Base-by-base conservation (phyloP, 2,888 invertebrate species). In the Amphipyra berbera region DNA sequence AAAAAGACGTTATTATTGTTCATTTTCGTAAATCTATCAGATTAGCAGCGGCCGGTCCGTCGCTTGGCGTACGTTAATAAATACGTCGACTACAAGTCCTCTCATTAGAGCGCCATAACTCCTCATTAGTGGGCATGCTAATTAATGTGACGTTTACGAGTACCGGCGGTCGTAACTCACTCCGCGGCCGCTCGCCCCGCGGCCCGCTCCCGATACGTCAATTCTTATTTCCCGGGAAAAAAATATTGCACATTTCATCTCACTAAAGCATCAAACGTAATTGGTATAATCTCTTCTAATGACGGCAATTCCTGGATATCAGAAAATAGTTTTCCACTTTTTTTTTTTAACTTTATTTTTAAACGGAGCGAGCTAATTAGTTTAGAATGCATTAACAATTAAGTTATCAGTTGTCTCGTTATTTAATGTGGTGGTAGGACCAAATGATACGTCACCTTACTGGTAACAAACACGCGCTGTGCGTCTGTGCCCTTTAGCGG, bases 71-170 rank as follows among this genome's bases (percentile, higher is more conserved):
- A 67, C 74, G 63, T 69, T 80, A 79, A 80, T 79, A 79, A 79
- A 91, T 91, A 91, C 89, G 86, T 88, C 88, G 84, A 81, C 84
- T 87, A 87, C 87, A 86, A 90, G 89, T 90, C 90, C 88, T 88
- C 92, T 94, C 93, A 94, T 94, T 94, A 94, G 92, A 90, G 89
- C 86, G 87, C 92, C 92, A 94, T 94, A 94, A 94, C 91, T 95
- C 92, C 93, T 94, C 94, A 95, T 95, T 95, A 95, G 93, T 83
- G 91, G 90, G 84, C 88, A 90, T 90, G 93, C 93, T 94, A 94
- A 94, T 95, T 95, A 94, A 94, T 88, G 92, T 91, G 94, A 94
- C 94, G 90, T 91, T 93, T 92, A 92, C 92, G 92, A 91, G 87
- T 86, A 83, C 82, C 87, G 83, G 68, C 80, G 84, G 84, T 87